A percentile compares a stretch with the other conserved stretches of the same genome.
phyloP scores from a whole-genome alignment of 2,113 vertebrate species.

The Zosterops hypoxanthus region DNA sequence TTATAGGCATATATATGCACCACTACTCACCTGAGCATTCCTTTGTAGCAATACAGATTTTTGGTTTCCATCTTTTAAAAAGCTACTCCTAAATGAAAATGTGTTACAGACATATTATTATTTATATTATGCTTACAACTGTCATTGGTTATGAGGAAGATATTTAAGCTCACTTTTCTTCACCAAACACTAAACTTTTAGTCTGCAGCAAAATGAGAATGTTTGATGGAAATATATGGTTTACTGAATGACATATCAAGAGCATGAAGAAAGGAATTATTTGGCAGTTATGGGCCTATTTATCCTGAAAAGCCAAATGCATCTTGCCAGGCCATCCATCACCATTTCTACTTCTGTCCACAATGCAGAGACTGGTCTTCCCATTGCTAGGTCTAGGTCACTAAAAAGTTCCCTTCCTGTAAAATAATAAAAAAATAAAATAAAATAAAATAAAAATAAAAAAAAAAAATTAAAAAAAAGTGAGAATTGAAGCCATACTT shows the following conservation, averaged over 20 bases:
- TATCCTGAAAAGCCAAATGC: constrained; percentile 15
- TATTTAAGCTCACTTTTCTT: not conserved
- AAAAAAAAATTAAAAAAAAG: not conserved
- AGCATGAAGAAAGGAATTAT: not conserved
- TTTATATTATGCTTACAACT: not conserved
- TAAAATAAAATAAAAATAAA: not conserved
- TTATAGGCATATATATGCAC: not conserved
- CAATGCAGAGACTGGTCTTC: not conserved
- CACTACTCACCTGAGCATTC: not conserved
- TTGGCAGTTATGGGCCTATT: constrained; percentile 3
- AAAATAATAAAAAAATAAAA: not conserved
- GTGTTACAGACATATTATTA: not conserved
- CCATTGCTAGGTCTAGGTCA: not conserved
- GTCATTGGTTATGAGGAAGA: not conserved
- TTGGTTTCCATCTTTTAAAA: fast-evolving
- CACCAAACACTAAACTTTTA: not conserved
- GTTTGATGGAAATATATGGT: not conserved
- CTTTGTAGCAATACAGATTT: not conserved
- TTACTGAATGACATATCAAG: not conserved
- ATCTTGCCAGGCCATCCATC: constrained; percentile 29
- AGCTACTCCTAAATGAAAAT: not conserved
- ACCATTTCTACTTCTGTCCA: not conserved
- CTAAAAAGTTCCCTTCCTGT: not conserved
- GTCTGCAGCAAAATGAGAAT: not conserved
- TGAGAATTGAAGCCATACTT: not conserved